These are phyloP conservation scores for Reticulitermes speratus DNA, from an alignment of 1,140 invertebrate genomes.

Conservation along the genomic window DNA sequence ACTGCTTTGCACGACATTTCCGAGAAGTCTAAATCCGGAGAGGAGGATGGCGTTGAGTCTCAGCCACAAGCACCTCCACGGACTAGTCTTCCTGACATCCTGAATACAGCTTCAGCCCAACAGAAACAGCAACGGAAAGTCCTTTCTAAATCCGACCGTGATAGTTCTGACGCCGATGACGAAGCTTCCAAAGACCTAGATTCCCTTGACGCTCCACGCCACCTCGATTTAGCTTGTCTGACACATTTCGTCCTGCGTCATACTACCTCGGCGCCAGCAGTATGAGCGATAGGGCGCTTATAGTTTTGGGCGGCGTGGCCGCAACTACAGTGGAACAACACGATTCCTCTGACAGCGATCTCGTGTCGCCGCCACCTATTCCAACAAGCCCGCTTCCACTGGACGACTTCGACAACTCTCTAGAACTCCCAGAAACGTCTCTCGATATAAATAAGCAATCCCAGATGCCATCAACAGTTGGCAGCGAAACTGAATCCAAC, in stretches of 20 bases:
- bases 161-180: conserved; percentile 82
- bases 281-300: conserved; percentile 46
- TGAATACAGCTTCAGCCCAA: conserved; percentile 50
- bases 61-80: conserved; percentile 40
- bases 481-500: background rate
- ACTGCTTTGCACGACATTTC: background rate
- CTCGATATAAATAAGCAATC: conserved; percentile 42
- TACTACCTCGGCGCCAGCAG: conserved; percentile 70
- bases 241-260: conserved; percentile 82
- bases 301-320: background rate
- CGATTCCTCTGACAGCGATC: conserved; percentile 80
- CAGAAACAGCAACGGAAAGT: background rate
- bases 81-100: conserved; percentile 63
- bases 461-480: too few relatives aligned
- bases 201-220: conserved; percentile 62
- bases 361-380: conserved; percentile 77
- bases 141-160: conserved; percentile 41
- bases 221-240: conserved; percentile 80
- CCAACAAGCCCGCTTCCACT: conserved; percentile 71
- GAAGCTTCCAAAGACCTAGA: conserved; percentile 78
- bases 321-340: conserved; percentile 56
- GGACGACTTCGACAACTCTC: conserved; percentile 58
- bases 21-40: background rate
- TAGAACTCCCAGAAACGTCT: conserved; percentile 45
- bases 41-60: conserved; percentile 31